A percentile compares a stretch with the other conserved stretches of the same genome.
Conservation (phyloP, 2,888 invertebrate species). For the Stenoptilia bipunctidactyla region DNA sequence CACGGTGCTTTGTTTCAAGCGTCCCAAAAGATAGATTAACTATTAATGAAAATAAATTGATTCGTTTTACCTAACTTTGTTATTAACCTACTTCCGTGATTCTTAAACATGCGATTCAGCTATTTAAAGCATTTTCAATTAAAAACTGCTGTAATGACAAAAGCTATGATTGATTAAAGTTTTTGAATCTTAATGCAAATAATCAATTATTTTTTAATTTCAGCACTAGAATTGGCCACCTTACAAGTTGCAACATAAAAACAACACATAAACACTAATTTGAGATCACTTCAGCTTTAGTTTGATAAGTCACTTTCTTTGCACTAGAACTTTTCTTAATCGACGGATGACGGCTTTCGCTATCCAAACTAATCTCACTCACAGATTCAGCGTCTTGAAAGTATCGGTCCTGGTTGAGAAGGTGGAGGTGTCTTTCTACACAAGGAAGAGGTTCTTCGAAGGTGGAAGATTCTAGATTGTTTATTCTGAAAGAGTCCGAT, state of each 20-base stretch:
- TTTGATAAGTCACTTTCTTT: constrained; percentile 55
- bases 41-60: no score
- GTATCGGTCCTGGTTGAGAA: constrained; percentile 30
- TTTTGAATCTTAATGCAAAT: no score
- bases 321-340: constrained; percentile 35
- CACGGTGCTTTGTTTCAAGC: no score
- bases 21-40: no score
- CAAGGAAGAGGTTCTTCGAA: constrained; percentile 33
- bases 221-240: background rate
- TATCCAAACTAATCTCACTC: constrained; percentile 55
- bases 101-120: no score
- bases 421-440: constrained; percentile 36
- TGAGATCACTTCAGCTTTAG: constrained; percentile 45
- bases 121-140: no score
- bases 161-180: no score
- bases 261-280: constrained; percentile 7
- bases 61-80: no score
- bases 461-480: constrained; percentile 37
- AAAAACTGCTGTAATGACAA: no score
- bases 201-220: no score
- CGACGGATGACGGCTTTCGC: constrained; percentile 50
- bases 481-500: constrained; percentile 16
- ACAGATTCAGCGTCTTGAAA: constrained; percentile 51
- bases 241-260: background rate
- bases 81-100: no score